Conservation (phyloP, 2,113 vertebrate species). For the Zosterops japonicus region DNA sequence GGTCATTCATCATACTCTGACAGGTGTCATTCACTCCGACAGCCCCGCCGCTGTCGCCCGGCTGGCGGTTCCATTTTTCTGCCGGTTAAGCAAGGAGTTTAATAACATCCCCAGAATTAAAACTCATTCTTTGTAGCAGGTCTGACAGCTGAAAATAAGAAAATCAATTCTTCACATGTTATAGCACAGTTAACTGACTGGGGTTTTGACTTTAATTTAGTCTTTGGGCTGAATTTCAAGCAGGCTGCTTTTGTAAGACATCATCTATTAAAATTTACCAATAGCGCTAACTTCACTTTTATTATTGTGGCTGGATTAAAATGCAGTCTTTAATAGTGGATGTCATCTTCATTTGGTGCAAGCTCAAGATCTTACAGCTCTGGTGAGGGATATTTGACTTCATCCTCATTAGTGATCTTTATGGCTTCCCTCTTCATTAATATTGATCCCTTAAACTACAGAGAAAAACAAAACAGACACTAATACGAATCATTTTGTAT, state of each 20-base stretch:
- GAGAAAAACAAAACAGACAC: constrained; percentile 65
- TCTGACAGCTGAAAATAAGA: constrained; percentile 90
- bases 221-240: constrained; percentile 78
- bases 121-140: constrained; percentile 89
- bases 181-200: constrained; percentile 79
- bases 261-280: constrained; percentile 88
- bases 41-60: constrained; percentile 59
- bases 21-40: constrained; percentile 97
- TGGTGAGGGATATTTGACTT: constrained; percentile 59
- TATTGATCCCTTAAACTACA: constrained; percentile 72
- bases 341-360: constrained; percentile 68
- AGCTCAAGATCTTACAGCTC: not conserved
- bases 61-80: constrained; percentile 78
- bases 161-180: constrained; percentile 92
- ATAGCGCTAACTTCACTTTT: constrained; percentile 75
- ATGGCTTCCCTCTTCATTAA: constrained; percentile 77
- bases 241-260: constrained; percentile 76
- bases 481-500: constrained; percentile 69
- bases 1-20: constrained; percentile 99
- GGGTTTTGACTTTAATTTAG: constrained; percentile 85
- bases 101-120: constrained; percentile 95
- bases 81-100: constrained; percentile 89
- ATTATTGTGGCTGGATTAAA: constrained; percentile 75
- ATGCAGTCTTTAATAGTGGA: constrained; percentile 67
- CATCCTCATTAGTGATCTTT: constrained; percentile 74